Percentiles rank a stretch among this genome's conserved stretches.
phyloP scores from a whole-genome alignment of 2,888 invertebrate species.

The Habroteleia sp. region DNA sequence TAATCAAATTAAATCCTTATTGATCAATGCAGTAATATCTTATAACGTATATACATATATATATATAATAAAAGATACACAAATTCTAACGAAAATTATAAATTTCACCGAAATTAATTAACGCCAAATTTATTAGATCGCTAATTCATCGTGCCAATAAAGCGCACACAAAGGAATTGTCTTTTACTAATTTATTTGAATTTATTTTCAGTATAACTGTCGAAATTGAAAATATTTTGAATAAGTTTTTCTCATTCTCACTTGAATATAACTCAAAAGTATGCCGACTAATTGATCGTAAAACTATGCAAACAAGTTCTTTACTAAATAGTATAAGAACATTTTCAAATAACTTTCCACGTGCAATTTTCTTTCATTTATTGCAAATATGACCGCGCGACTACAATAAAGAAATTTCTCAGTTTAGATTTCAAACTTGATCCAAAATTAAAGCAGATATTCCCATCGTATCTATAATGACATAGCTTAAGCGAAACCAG shows the following conservation, averaged over 20 bases:
- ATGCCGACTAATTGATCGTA: neutral
- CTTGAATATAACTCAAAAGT: no score
- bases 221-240: no score
- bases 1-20: constrained; percentile 23
- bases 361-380: constrained; percentile 5
- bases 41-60: neutral
- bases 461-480: constrained; percentile 62
- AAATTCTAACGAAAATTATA: no score
- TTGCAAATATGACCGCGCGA: constrained; percentile 22
- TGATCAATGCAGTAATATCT: constrained; percentile 2
- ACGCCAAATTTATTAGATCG: no score
- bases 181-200: no score
- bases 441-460: constrained; percentile 62
- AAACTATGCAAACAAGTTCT: neutral
- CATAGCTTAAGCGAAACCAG: constrained; percentile 57
- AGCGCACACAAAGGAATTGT: no score
- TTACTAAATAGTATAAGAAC: constrained; percentile 1
- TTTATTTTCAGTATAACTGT: no score
- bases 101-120: no score
- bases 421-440: constrained; percentile 55
- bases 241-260: no score
- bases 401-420: constrained; percentile 51
- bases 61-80: neutral
- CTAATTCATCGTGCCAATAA: no score
- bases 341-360: neutral